Evolutionary conservation across 2,113 vertebrate species (phyloP).

Genomic region (Lepus timidus): DNA sequence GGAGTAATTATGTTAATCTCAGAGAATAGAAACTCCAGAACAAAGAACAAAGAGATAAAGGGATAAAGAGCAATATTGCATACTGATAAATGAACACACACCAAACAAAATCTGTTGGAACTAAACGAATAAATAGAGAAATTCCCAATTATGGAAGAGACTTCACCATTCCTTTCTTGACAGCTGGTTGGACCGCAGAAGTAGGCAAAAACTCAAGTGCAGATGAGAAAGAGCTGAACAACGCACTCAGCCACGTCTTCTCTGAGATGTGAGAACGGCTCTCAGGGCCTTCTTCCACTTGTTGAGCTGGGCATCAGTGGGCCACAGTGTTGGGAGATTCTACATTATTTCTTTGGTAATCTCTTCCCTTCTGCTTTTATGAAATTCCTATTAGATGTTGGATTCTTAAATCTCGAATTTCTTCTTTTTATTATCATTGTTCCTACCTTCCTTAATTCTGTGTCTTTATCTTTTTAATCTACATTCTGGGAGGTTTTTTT

Average conservation of each 20-base stretch:
- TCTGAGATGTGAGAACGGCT: neutral
- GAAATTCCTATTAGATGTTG: neutral
- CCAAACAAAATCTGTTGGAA: neutral
- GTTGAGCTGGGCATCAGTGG: neutral
- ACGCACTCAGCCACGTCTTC: neutral
- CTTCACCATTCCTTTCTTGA: neutral
- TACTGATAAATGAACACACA: neutral
- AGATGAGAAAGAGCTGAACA: neutral
- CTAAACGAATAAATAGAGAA: neutral
- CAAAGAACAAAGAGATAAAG: neutral
- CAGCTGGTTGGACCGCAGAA: neutral
- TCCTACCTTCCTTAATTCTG: neutral
- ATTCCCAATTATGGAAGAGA: neutral
- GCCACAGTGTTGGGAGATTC: neutral
- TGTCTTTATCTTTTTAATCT: neutral
- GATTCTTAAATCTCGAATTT: neutral
- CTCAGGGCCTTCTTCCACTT: neutral
- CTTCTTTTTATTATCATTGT: neutral
- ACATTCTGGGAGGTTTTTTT: constrained; percentile 5
- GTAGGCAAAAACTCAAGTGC: neutral
- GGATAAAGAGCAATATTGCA: neutral
- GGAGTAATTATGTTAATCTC: neutral
- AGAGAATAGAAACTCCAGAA: neutral
- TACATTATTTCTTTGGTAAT: neutral
- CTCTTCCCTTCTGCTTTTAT: neutral